Base-by-base conservation (phyloP, 2,797 vertebrate species). In the Tapera naevia region DNA sequence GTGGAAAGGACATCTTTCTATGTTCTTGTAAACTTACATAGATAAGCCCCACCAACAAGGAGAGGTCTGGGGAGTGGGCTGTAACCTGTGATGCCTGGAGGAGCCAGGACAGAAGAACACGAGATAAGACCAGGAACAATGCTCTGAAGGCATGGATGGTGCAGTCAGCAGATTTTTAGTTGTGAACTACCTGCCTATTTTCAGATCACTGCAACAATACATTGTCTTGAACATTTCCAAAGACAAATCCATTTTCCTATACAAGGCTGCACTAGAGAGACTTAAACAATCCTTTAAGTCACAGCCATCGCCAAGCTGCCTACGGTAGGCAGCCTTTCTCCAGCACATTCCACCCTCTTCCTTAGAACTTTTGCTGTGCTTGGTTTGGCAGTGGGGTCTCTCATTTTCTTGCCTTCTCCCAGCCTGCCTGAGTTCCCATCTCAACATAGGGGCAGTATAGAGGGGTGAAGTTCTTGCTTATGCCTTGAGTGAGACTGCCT, bases 391-490 rank as follows among this genome's bases (percentile, higher is more conserved):
- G 27, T 0, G 1, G 33, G 16, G 27, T 37, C 4, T 37, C 43
- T 72, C 1, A 1, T 16, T 23, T 24, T 51, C 9, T 27, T 1
- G 0, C 37, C 15, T 13, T 62, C 25, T 50, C 14, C 24, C 35
- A 51, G 17, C 23, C 18, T 70, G 10, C 37, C 74, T 25, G 18
- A 66, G 17, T 51, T 71, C 13, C 58, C 5, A 7, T 18, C 65
- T 33, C 2, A 0, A 24, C 13, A 2, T 0, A 15, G 15, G 25
- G 23, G 25, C 5, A 33, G 15, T 2, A 15, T 0, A 5, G 16
- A 14, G 17, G 16, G 23, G 2, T 27, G 28, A 57, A 35, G 18
- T 7, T 69, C 56, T 53, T 61, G 32, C 56, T 53, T 61, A 32
- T 13, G 28, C 24, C 50, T 57, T 21, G 9, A n/a, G 17, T 33